phyloP scores from a whole-genome alignment of 2,797 vertebrate genomes.

The Sebastes variabilis region DNA sequence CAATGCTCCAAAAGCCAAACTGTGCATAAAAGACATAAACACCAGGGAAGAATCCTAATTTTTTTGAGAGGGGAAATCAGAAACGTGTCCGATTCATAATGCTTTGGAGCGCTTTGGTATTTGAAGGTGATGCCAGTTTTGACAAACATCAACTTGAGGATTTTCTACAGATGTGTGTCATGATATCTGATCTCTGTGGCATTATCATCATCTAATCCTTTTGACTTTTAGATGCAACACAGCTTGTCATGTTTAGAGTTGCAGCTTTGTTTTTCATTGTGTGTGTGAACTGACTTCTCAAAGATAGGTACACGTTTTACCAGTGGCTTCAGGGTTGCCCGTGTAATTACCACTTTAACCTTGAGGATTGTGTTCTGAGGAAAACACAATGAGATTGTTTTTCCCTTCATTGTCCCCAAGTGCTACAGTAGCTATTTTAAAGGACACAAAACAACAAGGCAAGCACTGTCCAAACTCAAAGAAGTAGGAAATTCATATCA shows the following conservation, averaged over 20 bases:
- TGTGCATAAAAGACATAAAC: slow-evolving; percentile 25
- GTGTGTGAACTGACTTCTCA: slow-evolving; percentile 9
- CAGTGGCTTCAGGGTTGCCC: slow-evolving; percentile 18
- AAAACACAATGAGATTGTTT: slow-evolving; percentile 34
- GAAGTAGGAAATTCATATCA: not conserved
- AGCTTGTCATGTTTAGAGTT: slow-evolving; percentile 10
- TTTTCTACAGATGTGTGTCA: slow-evolving; percentile 45
- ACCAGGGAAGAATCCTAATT: slow-evolving; percentile 31
- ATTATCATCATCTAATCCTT: slow-evolving; percentile 59
- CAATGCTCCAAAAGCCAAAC: slow-evolving; percentile 62
- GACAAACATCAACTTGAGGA: slow-evolving; percentile 26
- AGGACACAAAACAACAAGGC: slow-evolving; percentile 14
- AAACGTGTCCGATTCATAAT: not conserved
- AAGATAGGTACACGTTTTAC: slow-evolving; percentile 16
- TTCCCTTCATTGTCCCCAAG: slow-evolving; percentile 14
- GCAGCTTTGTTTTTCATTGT: not conserved
- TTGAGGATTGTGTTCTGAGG: slow-evolving; percentile 26
- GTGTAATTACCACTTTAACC: slow-evolving; percentile 50
- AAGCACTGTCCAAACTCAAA: not conserved
- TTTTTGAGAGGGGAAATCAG: slow-evolving; percentile 1
- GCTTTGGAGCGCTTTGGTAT: not conserved
- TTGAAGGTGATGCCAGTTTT: slow-evolving; percentile 7
- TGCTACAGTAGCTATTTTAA: slow-evolving; percentile 4
- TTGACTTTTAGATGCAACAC: slow-evolving; percentile 47
- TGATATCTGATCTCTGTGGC: slow-evolving; percentile 38